Conservation (phyloP, 2,113 vertebrate species). For the Phrynocephalus versicolor region DNA sequence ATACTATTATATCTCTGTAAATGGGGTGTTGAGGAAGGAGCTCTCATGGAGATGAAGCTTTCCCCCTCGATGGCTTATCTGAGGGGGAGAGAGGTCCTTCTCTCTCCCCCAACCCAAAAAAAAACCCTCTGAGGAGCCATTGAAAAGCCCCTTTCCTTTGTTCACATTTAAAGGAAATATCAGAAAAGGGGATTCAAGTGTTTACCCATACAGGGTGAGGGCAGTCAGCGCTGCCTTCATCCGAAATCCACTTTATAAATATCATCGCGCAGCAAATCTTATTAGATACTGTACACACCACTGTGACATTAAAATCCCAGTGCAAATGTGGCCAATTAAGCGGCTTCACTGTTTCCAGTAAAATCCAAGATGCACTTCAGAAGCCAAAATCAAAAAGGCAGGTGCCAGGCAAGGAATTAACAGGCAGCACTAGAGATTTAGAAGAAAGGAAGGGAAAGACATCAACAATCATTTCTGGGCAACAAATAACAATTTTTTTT, state of each 20-base stretch:
- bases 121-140: background rate
- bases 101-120: too few species aligned
- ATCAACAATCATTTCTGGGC: background rate
- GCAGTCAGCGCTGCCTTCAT: background rate
- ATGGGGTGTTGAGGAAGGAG: background rate
- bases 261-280: background rate
- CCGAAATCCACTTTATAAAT: background rate
- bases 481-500: background rate
- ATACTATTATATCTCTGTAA: background rate
- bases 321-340: background rate
- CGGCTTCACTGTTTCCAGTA: background rate
- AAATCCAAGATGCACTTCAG: background rate
- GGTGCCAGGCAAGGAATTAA: background rate
- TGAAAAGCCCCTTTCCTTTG: background rate
- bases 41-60: background rate
- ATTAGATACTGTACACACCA: background rate
- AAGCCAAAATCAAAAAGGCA: background rate
- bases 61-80: background rate
- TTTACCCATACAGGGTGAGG: background rate
- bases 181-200: background rate
- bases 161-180: background rate
- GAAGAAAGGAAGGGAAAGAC: background rate
- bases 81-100: background rate
- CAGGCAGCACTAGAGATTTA: background rate
- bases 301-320: background rate